Conservation (phyloP, 1,140 invertebrate species). For the Cotesia typhae region DNA sequence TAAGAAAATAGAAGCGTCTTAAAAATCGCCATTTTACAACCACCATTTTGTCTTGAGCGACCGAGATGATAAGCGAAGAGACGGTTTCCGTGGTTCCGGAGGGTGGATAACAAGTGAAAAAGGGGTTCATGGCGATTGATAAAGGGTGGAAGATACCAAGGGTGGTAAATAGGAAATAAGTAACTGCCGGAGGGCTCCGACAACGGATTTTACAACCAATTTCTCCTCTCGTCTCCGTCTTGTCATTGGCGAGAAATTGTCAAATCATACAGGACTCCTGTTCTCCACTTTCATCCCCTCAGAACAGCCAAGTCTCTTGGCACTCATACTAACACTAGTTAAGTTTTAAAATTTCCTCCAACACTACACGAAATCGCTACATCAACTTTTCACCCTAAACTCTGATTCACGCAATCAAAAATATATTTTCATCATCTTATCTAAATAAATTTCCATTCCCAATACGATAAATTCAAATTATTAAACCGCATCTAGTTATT, state of each 20-base stretch:
- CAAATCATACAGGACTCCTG: slow-evolving; percentile 49
- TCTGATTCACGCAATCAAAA: too few species aligned
- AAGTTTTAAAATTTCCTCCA: background rate
- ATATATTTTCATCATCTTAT: too few species aligned
- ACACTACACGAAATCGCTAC: background rate
- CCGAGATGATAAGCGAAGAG: slow-evolving; percentile 46
- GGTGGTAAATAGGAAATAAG: slow-evolving; percentile 65
- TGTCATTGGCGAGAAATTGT: slow-evolving; percentile 63
- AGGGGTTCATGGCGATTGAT: slow-evolving; percentile 21
- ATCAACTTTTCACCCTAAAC: too few species aligned
- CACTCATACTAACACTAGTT: background rate
- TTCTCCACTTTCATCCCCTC: background rate
- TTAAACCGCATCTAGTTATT: too few species aligned
- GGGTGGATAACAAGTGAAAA: slow-evolving; percentile 31
- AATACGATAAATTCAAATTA: too few species aligned
- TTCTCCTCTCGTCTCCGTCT: slow-evolving; percentile 54
- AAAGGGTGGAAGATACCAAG: slow-evolving; percentile 25
- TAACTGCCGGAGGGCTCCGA: slow-evolving; percentile 58
- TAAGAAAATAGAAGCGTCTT: too few species aligned
- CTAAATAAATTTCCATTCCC: too few species aligned
- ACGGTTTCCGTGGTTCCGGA: slow-evolving; percentile 42
- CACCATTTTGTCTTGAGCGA: slow-evolving; percentile 59
- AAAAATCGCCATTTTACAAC: slow-evolving; percentile 43
- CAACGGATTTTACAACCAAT: slow-evolving; percentile 63
- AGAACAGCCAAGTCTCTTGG: background rate